Conservation (phyloP, 2,797 vertebrate species). For the Cirrhinus molitorella region DNA sequence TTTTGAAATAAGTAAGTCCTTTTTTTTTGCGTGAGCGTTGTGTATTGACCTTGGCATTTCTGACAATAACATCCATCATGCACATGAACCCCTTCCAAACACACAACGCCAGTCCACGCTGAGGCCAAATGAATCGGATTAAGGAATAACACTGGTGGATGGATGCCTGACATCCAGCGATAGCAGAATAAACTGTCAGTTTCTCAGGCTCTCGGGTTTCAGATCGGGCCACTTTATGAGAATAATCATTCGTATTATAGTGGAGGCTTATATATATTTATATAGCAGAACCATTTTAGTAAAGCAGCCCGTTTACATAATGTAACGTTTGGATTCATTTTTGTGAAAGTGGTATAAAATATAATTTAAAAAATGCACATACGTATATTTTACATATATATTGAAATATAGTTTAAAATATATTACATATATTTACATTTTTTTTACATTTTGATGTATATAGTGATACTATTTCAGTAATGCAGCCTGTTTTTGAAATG, state of each 20-base stretch:
- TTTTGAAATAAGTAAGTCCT: constrained; percentile 87
- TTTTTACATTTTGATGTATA: too few species aligned
- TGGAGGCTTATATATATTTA: neutral
- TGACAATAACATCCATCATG: constrained; percentile 98
- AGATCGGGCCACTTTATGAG: constrained; percentile 65
- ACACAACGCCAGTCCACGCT: constrained; percentile 83
- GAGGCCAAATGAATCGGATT: constrained; percentile 90
- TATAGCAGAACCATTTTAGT: neutral
- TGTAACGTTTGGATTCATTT: too few species aligned
- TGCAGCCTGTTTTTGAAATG: too few species aligned
- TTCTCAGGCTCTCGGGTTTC: constrained; percentile 78
- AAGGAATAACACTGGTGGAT: constrained; percentile 91
- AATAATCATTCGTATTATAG: neutral
- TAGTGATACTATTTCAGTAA: too few species aligned
- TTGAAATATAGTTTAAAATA: too few species aligned
- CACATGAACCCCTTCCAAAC: constrained; percentile 89
- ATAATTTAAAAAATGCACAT: too few species aligned
- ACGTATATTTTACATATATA: too few species aligned
- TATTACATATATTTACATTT: too few species aligned
- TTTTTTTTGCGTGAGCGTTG: constrained; percentile 80
- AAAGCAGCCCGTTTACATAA: neutral
- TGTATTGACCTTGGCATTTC: constrained; percentile 96
- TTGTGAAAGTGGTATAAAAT: too few species aligned
- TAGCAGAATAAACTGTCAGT: constrained; percentile 83
- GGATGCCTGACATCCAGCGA: constrained; percentile 86